phyloP scores from a whole-genome alignment of 2,797 vertebrate species.

The Odontamblyopus rebecca region DNA sequence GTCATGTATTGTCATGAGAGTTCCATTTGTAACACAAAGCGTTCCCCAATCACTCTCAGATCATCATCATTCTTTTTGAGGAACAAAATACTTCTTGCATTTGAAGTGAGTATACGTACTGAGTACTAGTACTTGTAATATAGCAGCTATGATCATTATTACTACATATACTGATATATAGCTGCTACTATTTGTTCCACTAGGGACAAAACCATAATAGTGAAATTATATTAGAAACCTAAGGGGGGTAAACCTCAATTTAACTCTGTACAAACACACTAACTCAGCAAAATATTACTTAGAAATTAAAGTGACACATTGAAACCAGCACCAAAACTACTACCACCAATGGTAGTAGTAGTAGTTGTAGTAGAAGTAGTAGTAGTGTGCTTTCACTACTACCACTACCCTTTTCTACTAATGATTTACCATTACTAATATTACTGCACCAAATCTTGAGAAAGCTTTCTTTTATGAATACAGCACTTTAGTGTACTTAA shows the following conservation, averaged over 20 bases:
- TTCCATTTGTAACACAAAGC: slow-evolving; percentile 14
- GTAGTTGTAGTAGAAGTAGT: no score
- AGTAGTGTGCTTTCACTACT: background rate
- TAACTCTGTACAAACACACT: no score
- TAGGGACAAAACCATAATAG: background rate
- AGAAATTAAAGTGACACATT: no score
- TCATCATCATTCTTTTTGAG: background rate
- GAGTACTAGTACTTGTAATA: background rate
- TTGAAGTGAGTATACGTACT: background rate
- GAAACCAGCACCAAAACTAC: no score
- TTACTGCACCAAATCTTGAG: background rate
- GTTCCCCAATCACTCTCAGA: background rate
- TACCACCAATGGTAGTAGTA: no score
- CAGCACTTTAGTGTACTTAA: background rate
- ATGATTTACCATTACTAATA: background rate
- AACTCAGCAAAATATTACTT: no score
- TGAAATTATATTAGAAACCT: no score
- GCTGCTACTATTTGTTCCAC: background rate
- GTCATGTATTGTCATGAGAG: slow-evolving; percentile 5
- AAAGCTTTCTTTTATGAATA: background rate
- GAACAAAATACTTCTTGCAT: background rate
- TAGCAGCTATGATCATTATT: no score
- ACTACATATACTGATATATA: background rate
- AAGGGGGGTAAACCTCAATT: no score
- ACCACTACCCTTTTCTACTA: background rate